These are phyloP conservation scores for Pherbina coryleti DNA, from an alignment of 2,888 invertebrate genomes.

Conservation along the genomic window DNA sequence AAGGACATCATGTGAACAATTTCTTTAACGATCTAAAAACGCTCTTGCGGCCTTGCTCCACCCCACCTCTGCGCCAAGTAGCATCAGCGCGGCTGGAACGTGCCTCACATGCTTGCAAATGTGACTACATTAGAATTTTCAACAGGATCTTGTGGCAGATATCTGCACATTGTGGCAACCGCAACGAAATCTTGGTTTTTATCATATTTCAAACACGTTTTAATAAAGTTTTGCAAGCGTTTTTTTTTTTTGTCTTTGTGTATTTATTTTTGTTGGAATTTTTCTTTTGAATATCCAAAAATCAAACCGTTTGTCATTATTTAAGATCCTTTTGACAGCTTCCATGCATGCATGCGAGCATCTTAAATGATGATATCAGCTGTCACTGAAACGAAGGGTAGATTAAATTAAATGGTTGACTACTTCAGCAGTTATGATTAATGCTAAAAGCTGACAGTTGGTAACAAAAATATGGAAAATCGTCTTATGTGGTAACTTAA, in stretches of 20 bases:
- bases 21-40: constrained; percentile 16
- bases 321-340: constrained; percentile 65
- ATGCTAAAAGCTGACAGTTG: background rate
- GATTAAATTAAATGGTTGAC: constrained; percentile 63
- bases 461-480: background rate
- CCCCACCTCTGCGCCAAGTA: constrained; percentile 1
- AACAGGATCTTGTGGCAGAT: constrained; percentile 50
- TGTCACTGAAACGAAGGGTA: constrained; percentile 54
- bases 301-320: constrained; percentile 66
- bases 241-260: constrained; percentile 33
- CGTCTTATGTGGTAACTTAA: background rate
- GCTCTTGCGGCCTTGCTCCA: constrained; percentile 4
- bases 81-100: constrained; percentile 37
- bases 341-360: constrained; percentile 38
- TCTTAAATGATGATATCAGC: constrained; percentile 53
- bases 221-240: constrained; percentile 37
- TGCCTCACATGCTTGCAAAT: constrained; percentile 50
- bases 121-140: constrained; percentile 65
- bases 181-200: constrained; percentile 57
- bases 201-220: constrained; percentile 46
- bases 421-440: constrained; percentile 53
- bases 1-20: constrained; percentile 25
- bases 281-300: constrained; percentile 36
- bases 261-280: constrained; percentile 32
- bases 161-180: constrained; percentile 49